These are phyloP conservation scores for Drosophila ohnishii DNA, from an alignment of 1,140 invertebrate species.

Conservation along the genomic window DNA sequence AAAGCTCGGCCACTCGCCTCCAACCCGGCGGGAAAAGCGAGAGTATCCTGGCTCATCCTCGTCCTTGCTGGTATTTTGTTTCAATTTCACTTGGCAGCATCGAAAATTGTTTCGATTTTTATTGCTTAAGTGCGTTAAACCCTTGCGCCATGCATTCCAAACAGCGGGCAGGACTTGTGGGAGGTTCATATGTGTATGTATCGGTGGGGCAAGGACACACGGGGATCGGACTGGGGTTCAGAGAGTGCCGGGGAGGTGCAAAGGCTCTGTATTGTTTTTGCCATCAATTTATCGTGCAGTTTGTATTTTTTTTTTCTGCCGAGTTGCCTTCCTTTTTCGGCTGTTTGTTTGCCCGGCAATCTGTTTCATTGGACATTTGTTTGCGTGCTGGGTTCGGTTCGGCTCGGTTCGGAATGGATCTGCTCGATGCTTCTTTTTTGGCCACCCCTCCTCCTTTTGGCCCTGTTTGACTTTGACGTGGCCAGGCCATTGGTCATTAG, in stretches of 20 bases:
- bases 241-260: slow-evolving; percentile 10
- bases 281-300: slow-evolving; percentile 75
- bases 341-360: slow-evolving; percentile 73
- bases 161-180: slow-evolving; percentile 13
- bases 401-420: slow-evolving; percentile 18
- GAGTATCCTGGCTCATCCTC: slow-evolving; percentile 42
- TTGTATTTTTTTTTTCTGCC: slow-evolving; percentile 42
- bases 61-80: slow-evolving; percentile 67
- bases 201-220: slow-evolving; percentile 1
- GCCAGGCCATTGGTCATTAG: slow-evolving; percentile 70
- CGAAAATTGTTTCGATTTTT: slow-evolving; percentile 82
- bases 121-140: slow-evolving; percentile 82
- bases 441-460: background rate
- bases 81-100: slow-evolving; percentile 79
- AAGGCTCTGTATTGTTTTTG: slow-evolving; percentile 57
- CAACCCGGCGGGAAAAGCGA: slow-evolving; percentile 47
- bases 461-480: slow-evolving; percentile 52
- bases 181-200: background rate
- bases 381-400: slow-evolving; percentile 57
- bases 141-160: slow-evolving; percentile 74
- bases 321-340: slow-evolving; percentile 38
- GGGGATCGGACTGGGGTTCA: background rate
- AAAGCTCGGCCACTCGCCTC: slow-evolving; percentile 2
- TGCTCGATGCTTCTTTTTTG: slow-evolving; percentile 7
- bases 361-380: slow-evolving; percentile 80